These are phyloP conservation scores for Echinarachnius parma DNA, from an alignment of 53 echinoderm and acorn worm species.

Conservation along the genomic window DNA sequence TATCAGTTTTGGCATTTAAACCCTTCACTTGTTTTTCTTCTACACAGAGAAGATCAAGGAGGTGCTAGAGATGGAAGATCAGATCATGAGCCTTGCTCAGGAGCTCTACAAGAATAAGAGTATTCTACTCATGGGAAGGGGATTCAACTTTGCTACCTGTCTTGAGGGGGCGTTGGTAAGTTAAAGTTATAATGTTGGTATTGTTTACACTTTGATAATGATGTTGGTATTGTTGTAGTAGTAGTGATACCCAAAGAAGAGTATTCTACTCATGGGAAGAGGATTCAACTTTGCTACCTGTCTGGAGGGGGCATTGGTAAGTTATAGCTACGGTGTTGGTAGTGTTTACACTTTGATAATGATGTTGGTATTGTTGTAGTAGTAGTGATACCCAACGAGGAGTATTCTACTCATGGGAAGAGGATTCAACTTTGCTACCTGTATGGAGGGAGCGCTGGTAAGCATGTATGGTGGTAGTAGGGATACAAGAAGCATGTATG, in stretches of 20 bases:
- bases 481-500: too few species aligned
- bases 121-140: conserved; percentile 94
- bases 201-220: neutral
- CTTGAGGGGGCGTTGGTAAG: conserved; percentile 94
- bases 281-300: neutral
- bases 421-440: conserved; percentile 97
- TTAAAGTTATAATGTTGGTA: neutral
- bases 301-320: neutral
- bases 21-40: neutral
- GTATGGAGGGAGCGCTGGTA: conserved; percentile 95
- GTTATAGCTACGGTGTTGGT: neutral
- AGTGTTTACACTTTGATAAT: neutral
- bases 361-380: too few species aligned
- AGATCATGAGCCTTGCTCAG: conserved; percentile 79
- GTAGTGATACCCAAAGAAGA: conserved; percentile 72
- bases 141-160: conserved; percentile 97
- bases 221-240: too few species aligned
- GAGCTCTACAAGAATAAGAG: conserved; percentile 83
- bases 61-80: conserved; percentile 72
- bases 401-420: conserved; percentile 92
- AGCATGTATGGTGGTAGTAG: too few species aligned
- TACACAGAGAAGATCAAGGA: conserved; percentile 79
- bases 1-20: too few species aligned
- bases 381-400: too few species aligned
- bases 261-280: conserved; percentile 46